Evolutionary conservation across 2,888 invertebrate genomes (phyloP).

Genomic region (Ypsolopha sequella): DNA sequence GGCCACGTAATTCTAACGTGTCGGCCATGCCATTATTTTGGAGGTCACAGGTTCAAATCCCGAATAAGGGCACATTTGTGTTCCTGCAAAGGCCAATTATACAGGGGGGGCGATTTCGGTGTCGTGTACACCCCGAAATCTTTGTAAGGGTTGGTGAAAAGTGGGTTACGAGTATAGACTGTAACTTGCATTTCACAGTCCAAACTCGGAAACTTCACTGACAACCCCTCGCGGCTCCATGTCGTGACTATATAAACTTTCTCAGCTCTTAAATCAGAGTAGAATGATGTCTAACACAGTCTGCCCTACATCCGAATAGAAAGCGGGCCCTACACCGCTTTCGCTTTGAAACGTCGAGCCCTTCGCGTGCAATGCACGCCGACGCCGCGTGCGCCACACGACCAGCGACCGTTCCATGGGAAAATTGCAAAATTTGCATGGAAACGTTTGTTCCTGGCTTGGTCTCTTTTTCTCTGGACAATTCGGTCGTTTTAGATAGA

Average conservation of each 20-base stretch:
- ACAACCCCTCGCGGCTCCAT: neutral
- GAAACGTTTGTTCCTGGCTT: neutral
- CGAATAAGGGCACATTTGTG: no score
- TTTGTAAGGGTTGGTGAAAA: no score
- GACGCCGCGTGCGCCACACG: neutral
- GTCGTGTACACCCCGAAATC: no score
- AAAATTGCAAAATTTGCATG: neutral
- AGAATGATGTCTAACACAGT: neutral
- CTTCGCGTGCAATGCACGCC: neutral
- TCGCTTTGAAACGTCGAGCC: neutral
- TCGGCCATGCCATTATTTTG: no score
- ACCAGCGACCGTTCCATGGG: neutral
- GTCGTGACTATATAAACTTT: neutral
- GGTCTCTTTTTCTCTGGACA: no score
- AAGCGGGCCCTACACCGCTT: constrained; percentile 1
- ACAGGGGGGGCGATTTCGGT: no score
- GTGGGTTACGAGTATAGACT: no score
- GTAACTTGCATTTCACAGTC: no score
- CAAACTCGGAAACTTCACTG: neutral
- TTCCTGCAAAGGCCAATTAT: no score
- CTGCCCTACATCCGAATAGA: neutral
- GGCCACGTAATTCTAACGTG: no score
- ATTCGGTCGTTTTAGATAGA: no score
- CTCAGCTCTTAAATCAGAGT: neutral
- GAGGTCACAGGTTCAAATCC: no score